phyloP scores from a whole-genome alignment of 2,113 vertebrate genomes.

The Vicugna pacos region DNA sequence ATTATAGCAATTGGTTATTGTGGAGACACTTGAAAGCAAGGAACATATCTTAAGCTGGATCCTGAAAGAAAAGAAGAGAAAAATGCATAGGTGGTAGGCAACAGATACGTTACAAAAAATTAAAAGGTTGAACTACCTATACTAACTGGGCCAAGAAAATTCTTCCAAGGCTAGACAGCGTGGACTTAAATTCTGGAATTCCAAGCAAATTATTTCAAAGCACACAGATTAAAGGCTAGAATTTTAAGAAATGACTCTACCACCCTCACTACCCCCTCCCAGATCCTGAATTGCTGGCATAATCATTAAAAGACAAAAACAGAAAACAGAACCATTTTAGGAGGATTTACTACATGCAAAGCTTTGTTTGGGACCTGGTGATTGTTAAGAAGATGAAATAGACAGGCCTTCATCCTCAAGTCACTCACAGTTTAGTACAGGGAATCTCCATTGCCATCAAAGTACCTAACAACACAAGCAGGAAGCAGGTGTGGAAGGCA shows the following conservation, averaged over 20 bases:
- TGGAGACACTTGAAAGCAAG: conserved; percentile 23
- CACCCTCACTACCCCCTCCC: fast-evolving
- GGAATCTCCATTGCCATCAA: background rate
- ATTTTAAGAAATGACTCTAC: background rate
- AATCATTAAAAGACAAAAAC: background rate
- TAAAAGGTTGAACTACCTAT: background rate
- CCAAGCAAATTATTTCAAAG: conserved; percentile 45
- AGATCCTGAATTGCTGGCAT: background rate
- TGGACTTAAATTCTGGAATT: conserved; percentile 14
- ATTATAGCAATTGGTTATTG: conserved; percentile 28
- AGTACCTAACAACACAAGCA: background rate
- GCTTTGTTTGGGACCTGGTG: background rate
- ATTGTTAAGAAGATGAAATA: conserved; percentile 5
- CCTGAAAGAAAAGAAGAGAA: conserved; percentile 51
- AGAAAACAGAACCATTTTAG: background rate
- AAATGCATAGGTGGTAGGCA: background rate
- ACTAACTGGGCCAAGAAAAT: background rate
- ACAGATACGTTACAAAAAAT: background rate
- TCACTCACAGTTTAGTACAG: background rate
- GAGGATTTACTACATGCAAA: background rate
- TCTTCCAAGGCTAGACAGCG: background rate
- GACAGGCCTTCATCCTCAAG: background rate
- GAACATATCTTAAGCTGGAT: conserved; percentile 16
- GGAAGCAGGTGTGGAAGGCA: background rate
- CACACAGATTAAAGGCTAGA: background rate